phyloP scores from a whole-genome alignment of 2,888 invertebrate species.

The Ypsolopha scabrella region DNA sequence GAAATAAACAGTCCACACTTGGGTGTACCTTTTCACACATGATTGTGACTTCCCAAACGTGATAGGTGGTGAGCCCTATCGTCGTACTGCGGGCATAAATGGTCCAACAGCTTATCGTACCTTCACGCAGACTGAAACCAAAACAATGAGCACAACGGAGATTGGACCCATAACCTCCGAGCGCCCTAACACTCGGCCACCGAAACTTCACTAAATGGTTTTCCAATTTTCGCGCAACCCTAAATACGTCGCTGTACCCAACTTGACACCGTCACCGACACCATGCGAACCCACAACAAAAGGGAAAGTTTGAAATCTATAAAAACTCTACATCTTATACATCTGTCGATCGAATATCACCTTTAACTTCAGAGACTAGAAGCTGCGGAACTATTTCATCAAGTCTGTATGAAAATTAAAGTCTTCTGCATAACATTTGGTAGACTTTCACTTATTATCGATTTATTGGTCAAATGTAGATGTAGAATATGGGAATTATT shows the following conservation, averaged over 20 bases:
- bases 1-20: no score
- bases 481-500: conserved; percentile 1
- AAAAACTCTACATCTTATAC: neutral
- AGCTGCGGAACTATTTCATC: neutral
- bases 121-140: no score
- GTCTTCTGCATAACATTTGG: neutral
- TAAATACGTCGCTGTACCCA: no score
- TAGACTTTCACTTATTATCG: conserved; percentile 1
- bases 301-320: neutral
- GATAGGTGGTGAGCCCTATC: no score
- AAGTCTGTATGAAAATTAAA: neutral
- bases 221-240: no score
- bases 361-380: neutral
- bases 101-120: no score
- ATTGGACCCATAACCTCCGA: no score
- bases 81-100: no score
- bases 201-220: no score
- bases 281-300: conserved; percentile 3
- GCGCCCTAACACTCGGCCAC: neutral
- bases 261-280: neutral
- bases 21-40: no score
- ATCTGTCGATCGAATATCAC: neutral
- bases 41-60: no score
- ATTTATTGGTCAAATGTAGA: neutral
- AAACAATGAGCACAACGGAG: no score